phyloP scores from a whole-genome alignment of 2,888 invertebrate species.

The Monoplex corrugatus region DNA sequence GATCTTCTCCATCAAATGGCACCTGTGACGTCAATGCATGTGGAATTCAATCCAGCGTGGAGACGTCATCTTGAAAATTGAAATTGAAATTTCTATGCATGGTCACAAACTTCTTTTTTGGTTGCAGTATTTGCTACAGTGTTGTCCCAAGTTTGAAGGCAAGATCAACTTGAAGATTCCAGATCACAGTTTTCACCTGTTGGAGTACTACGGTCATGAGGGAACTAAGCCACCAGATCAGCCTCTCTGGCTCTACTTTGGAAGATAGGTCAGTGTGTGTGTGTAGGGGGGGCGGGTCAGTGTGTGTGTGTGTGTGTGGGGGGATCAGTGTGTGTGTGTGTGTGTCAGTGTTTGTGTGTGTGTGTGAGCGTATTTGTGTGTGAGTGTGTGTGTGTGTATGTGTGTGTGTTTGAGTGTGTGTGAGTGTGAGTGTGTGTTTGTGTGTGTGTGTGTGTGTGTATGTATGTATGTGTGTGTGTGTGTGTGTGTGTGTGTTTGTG shows the following conservation, averaged over 20 bases:
- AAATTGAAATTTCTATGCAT: no score
- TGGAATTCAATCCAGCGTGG: no score
- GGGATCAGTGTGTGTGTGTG: not conserved
- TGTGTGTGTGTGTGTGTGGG: conserved; percentile 11
- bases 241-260: conserved; percentile 92
- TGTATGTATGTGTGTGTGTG: not conserved
- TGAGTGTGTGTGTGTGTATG: no score
- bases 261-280: conserved; percentile 88
- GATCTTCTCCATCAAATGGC: no score
- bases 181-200: conserved; percentile 88
- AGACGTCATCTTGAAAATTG: no score
- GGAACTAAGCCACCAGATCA: conserved; percentile 89
- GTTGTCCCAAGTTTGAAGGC: conserved; percentile 89
- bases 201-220: conserved; percentile 94
- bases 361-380: no score
- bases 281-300: no score
- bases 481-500: not conserved
- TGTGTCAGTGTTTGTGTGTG: not conserved
- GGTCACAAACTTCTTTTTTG: no score
- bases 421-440: not conserved
- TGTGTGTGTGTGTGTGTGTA: conserved; percentile 5
- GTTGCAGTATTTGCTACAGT: conserved; percentile 85
- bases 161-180: conserved; percentile 92
- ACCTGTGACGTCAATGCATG: no score
- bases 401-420: not conserved